phyloP scores from a whole-genome alignment of 2,888 invertebrate genomes.

The Leistus spinibarbis region DNA sequence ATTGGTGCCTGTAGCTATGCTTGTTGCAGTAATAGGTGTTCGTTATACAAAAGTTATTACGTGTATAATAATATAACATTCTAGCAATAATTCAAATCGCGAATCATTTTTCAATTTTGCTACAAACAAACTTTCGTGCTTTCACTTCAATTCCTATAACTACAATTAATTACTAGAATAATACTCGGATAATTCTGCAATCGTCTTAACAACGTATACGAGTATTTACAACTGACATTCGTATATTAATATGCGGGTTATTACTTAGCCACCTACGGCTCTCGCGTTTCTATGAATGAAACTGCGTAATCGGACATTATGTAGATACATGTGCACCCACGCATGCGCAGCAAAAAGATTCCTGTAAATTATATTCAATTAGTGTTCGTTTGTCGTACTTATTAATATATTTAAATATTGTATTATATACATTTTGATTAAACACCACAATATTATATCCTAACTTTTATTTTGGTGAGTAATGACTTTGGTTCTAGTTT shows the following conservation, averaged over 20 bases:
- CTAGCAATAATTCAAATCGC: background rate
- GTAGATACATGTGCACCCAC: slow-evolving; percentile 8
- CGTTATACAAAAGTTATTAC: background rate
- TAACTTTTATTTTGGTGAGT: too few species aligned
- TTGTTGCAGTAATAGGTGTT: too few species aligned
- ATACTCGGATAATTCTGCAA: background rate
- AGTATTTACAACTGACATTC: background rate
- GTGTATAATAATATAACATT: background rate
- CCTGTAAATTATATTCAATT: slow-evolving; percentile 35
- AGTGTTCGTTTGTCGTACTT: slow-evolving; percentile 26
- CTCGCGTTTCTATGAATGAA: slow-evolving; percentile 10
- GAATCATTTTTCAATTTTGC: background rate
- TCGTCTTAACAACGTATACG: background rate
- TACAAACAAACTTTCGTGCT: background rate
- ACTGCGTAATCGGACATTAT: slow-evolving; percentile 31
- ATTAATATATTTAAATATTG: slow-evolving; percentile 25
- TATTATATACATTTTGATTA: too few species aligned
- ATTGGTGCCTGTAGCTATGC: too few species aligned
- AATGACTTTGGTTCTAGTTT: too few species aligned
- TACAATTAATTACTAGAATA: background rate
- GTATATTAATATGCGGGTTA: slow-evolving; percentile 30
- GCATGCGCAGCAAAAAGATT: slow-evolving; percentile 7
- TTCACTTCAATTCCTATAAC: slow-evolving; percentile 3
- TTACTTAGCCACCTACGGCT: slow-evolving; percentile 24
- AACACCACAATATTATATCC: too few species aligned